Evolutionary conservation across 2,888 invertebrate species (phyloP).

Genomic region (Cataglyphis altisquamis): DNA sequence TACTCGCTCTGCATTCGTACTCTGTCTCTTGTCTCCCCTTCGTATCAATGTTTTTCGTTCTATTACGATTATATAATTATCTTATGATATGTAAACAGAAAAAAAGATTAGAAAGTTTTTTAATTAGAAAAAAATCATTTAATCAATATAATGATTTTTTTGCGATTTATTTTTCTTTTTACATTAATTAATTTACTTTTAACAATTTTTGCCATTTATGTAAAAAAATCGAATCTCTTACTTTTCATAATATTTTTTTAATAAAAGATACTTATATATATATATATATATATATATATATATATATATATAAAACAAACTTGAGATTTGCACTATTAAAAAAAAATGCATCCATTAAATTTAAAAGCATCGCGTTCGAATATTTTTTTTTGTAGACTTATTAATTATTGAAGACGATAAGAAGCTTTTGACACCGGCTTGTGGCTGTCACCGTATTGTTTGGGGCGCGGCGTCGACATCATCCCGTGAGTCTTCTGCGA

Average conservation of each 20-base stretch:
- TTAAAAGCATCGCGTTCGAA: not conserved
- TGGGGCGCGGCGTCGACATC: not conserved
- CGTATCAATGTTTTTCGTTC: not conserved
- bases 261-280: not conserved
- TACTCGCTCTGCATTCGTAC: slow-evolving; percentile 76
- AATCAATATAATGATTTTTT: slow-evolving; percentile 4
- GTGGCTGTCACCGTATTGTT: slow-evolving; percentile 37
- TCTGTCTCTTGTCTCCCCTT: slow-evolving; percentile 50
- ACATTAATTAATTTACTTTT: not conserved
- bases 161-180: not conserved
- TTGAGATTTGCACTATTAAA: slow-evolving; percentile 11
- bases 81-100: not conserved
- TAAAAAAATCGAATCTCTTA: slow-evolving; percentile 11
- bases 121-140: not conserved
- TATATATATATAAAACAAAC: not conserved
- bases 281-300: not conserved
- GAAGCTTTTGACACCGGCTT: slow-evolving; percentile 28
- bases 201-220: not conserved
- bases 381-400: not conserved
- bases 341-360: not conserved
- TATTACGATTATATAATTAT: slow-evolving; percentile 4
- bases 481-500: slow-evolving; percentile 76
- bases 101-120: not conserved
- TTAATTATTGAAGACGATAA: slow-evolving; percentile 18
- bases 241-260: not conserved